Conservation (phyloP, 2,113 vertebrate species). For the Rhinopomastus cyanomelas region DNA sequence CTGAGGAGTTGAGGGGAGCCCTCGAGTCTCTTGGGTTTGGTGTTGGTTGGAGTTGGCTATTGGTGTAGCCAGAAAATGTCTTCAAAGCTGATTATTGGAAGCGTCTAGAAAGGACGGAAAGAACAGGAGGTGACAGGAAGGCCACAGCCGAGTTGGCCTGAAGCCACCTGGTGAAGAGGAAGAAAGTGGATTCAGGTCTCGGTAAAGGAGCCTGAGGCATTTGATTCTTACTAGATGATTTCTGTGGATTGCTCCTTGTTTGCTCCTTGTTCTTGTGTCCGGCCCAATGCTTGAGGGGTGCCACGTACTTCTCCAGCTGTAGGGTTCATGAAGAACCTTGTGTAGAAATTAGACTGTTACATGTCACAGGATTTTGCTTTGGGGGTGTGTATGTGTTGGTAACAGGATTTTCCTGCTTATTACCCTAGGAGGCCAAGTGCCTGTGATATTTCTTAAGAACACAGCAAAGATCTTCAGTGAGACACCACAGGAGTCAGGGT, state of each 20-base stretch:
- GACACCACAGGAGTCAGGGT: background rate
- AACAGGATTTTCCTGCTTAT: background rate
- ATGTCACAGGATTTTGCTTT: rapidly evolving
- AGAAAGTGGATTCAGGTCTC: background rate
- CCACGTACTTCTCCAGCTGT: background rate
- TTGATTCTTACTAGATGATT: background rate
- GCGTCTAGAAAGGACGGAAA: background rate
- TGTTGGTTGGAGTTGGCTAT: background rate
- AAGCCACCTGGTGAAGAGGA: rapidly evolving
- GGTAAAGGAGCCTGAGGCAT: background rate
- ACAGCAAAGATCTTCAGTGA: background rate
- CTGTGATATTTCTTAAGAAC: background rate
- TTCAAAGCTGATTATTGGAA: background rate
- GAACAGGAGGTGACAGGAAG: background rate
- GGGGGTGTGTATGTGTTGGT: background rate
- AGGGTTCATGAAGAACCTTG: background rate
- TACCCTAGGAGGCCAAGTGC: background rate
- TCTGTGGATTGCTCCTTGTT: background rate
- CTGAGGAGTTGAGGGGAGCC: background rate
- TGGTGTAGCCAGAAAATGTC: background rate
- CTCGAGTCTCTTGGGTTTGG: background rate
- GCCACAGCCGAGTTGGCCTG: background rate
- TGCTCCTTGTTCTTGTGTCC: background rate
- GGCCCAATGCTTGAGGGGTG: background rate
- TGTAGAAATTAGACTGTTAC: rapidly evolving